phyloP scores from a whole-genome alignment of 2,797 vertebrate species.

The Hapalemur alaotrensis region DNA sequence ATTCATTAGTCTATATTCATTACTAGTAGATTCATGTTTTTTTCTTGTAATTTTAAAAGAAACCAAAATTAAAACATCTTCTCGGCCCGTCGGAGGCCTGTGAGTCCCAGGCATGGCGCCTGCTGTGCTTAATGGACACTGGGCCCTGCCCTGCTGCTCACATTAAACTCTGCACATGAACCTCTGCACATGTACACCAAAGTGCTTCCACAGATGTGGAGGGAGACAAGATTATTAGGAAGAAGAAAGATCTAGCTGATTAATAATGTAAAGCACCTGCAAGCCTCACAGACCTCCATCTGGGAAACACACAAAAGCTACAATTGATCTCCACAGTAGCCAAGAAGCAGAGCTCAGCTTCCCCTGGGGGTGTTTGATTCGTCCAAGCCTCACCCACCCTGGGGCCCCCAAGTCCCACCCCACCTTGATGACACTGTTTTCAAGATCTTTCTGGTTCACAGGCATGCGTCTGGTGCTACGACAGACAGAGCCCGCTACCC shows the following conservation, averaged over 20 bases:
- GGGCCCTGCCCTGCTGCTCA: background rate
- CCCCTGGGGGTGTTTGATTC: background rate
- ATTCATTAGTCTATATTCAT: background rate
- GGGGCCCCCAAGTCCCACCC: background rate
- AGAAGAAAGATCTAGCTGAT: background rate
- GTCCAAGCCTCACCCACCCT: background rate
- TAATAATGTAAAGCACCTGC: constrained; percentile 50
- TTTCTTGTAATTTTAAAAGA: constrained; percentile 23
- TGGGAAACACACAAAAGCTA: constrained; percentile 12
- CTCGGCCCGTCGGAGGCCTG: background rate
- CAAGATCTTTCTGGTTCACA: background rate
- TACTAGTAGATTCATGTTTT: background rate
- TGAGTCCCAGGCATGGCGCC: background rate
- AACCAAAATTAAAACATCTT: background rate
- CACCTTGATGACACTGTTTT: background rate
- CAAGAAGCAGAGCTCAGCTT: background rate
- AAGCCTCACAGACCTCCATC: background rate
- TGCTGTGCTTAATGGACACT: background rate
- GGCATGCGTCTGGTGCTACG: background rate
- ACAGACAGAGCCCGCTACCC: background rate
- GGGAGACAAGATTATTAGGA: background rate
- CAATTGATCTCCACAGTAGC: background rate
- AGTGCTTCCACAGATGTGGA: background rate
- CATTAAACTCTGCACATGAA: background rate
- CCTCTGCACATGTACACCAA: background rate